Percentiles rank a stretch among this genome's conserved stretches.
These are phyloP conservation scores for Sapajus apella DNA, from an alignment of 2,113 vertebrate genomes.

Conservation along the genomic window DNA sequence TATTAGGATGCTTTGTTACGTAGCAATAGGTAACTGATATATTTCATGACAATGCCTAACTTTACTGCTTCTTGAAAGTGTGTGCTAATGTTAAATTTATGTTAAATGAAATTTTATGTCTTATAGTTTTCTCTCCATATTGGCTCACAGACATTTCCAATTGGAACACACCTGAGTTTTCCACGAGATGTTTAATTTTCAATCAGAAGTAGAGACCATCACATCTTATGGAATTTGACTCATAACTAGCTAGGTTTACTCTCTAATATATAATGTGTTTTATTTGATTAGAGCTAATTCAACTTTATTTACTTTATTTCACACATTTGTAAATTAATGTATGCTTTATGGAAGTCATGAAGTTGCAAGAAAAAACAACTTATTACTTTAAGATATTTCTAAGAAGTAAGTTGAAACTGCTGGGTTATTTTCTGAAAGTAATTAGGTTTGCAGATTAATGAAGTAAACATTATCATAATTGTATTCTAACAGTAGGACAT, in stretches of 20 bases:
- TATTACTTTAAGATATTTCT: background rate
- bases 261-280: constrained; percentile 36
- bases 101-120: background rate
- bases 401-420: constrained; percentile 54
- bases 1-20: background rate
- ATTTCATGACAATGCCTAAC: background rate
- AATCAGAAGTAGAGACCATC: background rate
- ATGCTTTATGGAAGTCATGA: constrained; percentile 47
- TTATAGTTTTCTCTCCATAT: background rate
- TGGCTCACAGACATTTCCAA: background rate
- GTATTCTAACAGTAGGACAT: constrained; percentile 32
- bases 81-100: background rate
- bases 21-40: background rate
- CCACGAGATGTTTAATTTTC: background rate
- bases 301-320: constrained; percentile 52
- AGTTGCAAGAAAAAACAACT: constrained; percentile 24
- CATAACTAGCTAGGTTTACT: background rate
- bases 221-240: background rate
- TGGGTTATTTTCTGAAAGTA: constrained; percentile 60
- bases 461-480: constrained; percentile 63
- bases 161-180: background rate
- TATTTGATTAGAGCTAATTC: constrained; percentile 50
- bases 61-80: background rate
- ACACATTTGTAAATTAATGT: constrained; percentile 37
- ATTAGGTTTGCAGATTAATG: constrained; percentile 66